Evolutionary conservation across 2,888 invertebrate species (phyloP), one percentile per base, ranked within the genome.

Genomic region (Cerceris ruficornis): DNA sequence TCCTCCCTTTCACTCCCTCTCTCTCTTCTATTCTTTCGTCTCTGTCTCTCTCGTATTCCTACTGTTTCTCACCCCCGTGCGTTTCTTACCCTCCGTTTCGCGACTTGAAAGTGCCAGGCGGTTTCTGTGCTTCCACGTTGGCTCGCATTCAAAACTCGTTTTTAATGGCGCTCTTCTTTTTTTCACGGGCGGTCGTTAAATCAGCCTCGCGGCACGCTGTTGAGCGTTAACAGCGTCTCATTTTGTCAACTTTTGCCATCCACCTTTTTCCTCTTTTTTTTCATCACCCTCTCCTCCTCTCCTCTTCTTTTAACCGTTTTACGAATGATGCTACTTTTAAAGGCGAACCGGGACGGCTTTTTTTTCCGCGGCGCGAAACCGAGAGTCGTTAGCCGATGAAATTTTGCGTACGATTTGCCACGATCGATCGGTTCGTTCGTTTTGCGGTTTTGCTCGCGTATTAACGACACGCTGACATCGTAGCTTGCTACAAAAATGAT

Each of bases 131-230:
- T 73, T 54, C 54, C 54, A 39, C 57, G 62, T 82, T 86, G 82
- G 83, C 84, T 77, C 76, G 69, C 75, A 77, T 86, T 86, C 85
- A 83, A 77, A 86, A 86, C 72, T 82, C 62, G 75, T 78, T 86
- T 86, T 85, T 86, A 86, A 86, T 85, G 81, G 82, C 70, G 73
- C 68, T 78, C 73, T 28, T 55, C 65, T 72, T 43, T 75, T 80
- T 80, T 85, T 83, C 76, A 77, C 75, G 77, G 76, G 67, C 77
- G 77, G 67, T 77, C 74, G 82, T 86, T 84, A 83, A 87, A 86
- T 82, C 84, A 79, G 78, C 64, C 78, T 80, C 74, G 28, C 28
- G 68, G 78, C 81, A 75, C 71, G 72, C 74, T 75, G 80, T 79
- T 75, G 72, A 80, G 81, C 83, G 81, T 79, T 79, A 79, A 87